Evolutionary conservation across 2,113 vertebrate species (phyloP).

Genomic region (Uropsilus gracilis): DNA sequence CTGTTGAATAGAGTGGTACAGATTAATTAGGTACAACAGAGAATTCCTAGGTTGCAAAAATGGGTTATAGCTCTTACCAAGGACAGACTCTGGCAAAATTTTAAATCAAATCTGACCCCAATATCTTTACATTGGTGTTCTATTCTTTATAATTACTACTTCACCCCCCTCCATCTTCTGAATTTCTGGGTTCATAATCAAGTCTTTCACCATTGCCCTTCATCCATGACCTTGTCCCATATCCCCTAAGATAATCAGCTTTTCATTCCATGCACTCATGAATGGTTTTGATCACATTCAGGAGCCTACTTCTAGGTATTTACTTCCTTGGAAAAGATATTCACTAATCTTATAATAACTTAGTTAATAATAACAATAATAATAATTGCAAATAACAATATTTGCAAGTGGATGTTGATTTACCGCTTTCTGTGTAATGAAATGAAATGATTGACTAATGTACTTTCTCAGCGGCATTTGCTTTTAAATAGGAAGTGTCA

Average conservation of each 20-base stretch:
- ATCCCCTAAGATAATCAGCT: background rate
- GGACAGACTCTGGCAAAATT: background rate
- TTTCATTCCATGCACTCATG: background rate
- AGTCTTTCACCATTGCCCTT: background rate
- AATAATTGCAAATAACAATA: too few relatives aligned
- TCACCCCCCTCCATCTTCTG: background rate
- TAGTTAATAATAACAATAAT: background rate
- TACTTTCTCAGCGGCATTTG: background rate
- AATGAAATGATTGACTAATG: background rate
- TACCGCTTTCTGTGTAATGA: background rate
- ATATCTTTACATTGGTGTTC: background rate
- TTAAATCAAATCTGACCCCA: background rate
- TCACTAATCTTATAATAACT: background rate
- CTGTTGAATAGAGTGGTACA: background rate
- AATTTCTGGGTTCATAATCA: background rate
- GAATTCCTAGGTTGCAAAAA: background rate
- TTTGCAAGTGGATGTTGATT: background rate
- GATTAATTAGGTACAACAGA: background rate
- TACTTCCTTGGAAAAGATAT: background rate
- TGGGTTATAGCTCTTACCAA: background rate
- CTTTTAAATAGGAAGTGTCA: background rate
- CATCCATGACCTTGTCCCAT: background rate
- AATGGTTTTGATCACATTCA: background rate
- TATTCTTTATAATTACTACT: background rate
- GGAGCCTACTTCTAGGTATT: background rate